Base-by-base conservation (phyloP, 2,113 vertebrate species). In the Corythornis cristatus region DNA sequence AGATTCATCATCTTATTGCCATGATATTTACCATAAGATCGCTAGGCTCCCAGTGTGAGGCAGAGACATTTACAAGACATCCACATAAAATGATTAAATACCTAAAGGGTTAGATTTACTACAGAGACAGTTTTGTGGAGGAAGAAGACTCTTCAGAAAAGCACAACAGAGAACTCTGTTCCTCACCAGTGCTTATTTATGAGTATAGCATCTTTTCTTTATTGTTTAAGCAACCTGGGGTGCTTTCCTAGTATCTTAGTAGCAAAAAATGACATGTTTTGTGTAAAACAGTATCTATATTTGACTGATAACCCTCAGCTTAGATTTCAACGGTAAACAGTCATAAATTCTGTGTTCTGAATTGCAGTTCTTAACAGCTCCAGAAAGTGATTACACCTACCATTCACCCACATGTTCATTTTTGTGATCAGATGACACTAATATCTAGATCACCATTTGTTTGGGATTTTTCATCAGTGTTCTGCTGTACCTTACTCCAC, bases 1-100 rank as follows among this genome's bases (percentile, higher is more conserved):
- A 91, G 82, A 94, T 93, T 83, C 71, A 95, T 95, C 85, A 89
- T 86, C n/a, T 80, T 91, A 77, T 88, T 93, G 75, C 68, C 68
- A 37, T 93, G 78, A 54, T 93, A 95, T 95, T 96, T 96, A 86
- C 75, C 46, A 42, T 88, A 60, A 86, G 67, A 95, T 86, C 82
- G 43, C 50, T 87, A 73, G 79, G 46, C 33, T 95, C 60, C 42
- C 75, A 60, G 19, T 54, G 72, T 86, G 64, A 93, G 46, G 19
- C 88, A 64, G 51, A 91, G 93, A 83, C 68, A 91, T 93, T 96
- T 95, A 86, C 0, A 1, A 96, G 72, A 64, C 80, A 90, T 60
- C 51, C 65, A 53, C 48, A 67, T 53, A 28, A 81, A 96, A 94
- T 94, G 68, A 95, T 91, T 91, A 88, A 93, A 88, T 71, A 75